Evolutionary conservation across 1,140 invertebrate species (phyloP).

Genomic region (Parapsyche elsis): DNA sequence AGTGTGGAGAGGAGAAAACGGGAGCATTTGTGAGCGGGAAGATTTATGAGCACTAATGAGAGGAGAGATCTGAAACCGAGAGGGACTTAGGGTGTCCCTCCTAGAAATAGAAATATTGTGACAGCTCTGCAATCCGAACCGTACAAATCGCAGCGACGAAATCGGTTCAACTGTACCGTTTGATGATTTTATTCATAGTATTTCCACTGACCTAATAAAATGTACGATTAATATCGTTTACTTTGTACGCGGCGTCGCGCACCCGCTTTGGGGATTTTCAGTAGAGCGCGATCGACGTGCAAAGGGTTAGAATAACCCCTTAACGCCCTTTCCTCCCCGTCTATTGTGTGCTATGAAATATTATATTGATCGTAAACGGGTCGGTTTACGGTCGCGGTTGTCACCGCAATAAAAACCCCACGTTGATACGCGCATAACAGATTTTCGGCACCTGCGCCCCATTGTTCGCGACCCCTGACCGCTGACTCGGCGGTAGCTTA

Average conservation of each 20-base stretch:
- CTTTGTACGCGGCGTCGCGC: too few species aligned
- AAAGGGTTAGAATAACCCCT: too few species aligned
- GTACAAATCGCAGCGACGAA: background rate
- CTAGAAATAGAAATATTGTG: conserved; percentile 31
- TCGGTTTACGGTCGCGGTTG: conserved; percentile 41
- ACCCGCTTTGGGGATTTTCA: too few species aligned
- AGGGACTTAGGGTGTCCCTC: background rate
- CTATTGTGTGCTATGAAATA: conserved; percentile 49
- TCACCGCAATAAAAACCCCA: conserved; percentile 44
- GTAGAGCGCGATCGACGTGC: too few species aligned
- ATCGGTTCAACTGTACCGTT: background rate
- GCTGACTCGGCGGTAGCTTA: background rate
- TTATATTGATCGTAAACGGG: conserved; percentile 54
- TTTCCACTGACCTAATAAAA: too few species aligned
- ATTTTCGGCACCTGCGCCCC: conserved; percentile 30
- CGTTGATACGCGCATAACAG: conserved; percentile 46
- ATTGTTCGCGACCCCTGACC: conserved; percentile 22
- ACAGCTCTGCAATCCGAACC: background rate
- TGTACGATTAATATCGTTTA: too few species aligned
- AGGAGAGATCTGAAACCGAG: conserved; percentile 6
- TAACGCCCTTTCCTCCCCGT: background rate
- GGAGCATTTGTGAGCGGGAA: conserved; percentile 41
- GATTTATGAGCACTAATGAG: conserved; percentile 54
- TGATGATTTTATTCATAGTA: too few species aligned
- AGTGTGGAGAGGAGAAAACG: conserved; percentile 43